These are phyloP conservation scores for Latrodectus elegans DNA, from an alignment of 2,888 invertebrate genomes.

Conservation along the genomic window DNA sequence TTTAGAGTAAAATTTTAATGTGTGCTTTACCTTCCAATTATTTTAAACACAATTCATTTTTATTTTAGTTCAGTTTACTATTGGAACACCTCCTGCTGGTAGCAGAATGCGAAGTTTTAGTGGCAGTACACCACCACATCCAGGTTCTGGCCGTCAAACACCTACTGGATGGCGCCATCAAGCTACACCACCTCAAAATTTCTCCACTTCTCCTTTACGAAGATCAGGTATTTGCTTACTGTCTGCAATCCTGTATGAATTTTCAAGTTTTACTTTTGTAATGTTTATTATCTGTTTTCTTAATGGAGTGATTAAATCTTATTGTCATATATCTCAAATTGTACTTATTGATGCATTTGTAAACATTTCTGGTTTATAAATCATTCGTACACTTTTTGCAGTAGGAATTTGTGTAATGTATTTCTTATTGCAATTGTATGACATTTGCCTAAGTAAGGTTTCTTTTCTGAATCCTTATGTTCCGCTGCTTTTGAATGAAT, in stretches of 20 bases:
- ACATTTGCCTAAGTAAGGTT: no score
- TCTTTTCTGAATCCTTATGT: no score
- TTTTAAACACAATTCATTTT: neutral
- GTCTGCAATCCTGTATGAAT: neutral
- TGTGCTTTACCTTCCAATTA: neutral
- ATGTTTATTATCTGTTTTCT: neutral
- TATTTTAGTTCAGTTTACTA: slow-evolving; percentile 76
- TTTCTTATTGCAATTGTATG: no score
- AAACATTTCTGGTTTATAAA: no score
- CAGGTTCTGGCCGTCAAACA: slow-evolving; percentile 75
- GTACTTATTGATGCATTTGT: no score
- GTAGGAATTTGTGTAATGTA: no score
- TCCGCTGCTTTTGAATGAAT: no score
- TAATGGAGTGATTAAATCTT: no score
- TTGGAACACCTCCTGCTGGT: slow-evolving; percentile 86
- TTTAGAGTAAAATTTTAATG: no score
- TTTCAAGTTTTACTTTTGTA: neutral
- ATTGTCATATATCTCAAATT: no score
- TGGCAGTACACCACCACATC: slow-evolving; percentile 83
- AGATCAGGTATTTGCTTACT: slow-evolving; percentile 77
- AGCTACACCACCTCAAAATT: slow-evolving; percentile 47
- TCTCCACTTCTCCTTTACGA: slow-evolving; percentile 80
- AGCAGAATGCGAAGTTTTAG: slow-evolving; percentile 74
- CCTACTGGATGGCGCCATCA: slow-evolving; percentile 73
- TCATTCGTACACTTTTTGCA: no score